phyloP scores from a whole-genome alignment of 2,113 vertebrate genomes.

The Oriolus oriolus region DNA sequence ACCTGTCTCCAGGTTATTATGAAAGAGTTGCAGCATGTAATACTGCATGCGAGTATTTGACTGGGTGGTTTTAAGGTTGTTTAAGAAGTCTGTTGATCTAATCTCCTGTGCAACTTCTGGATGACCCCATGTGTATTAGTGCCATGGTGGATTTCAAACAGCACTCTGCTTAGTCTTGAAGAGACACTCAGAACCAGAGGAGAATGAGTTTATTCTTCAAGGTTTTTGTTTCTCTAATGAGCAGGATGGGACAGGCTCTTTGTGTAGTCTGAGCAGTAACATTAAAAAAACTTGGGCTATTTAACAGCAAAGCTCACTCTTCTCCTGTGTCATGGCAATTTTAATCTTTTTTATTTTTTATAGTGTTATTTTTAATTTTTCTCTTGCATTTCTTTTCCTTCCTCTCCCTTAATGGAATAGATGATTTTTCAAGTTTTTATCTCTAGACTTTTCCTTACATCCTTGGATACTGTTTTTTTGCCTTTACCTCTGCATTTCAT shows the following conservation, averaged over 20 bases:
- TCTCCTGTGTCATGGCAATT: too few relatives aligned
- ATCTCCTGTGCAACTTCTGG: background rate
- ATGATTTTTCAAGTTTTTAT: background rate
- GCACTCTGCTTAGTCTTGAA: background rate
- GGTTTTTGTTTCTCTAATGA: background rate
- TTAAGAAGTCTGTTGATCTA: background rate
- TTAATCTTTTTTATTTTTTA: background rate
- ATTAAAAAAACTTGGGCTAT: too few relatives aligned
- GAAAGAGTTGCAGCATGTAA: background rate
- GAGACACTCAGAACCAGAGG: background rate
- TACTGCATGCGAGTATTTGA: background rate
- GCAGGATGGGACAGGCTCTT: background rate
- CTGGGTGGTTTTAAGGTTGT: background rate
- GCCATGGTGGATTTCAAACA: background rate
- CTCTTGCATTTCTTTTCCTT: background rate
- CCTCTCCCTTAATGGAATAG: background rate
- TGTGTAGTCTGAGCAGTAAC: background rate
- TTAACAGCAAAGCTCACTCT: too few relatives aligned
- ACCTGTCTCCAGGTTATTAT: background rate
- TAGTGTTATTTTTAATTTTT: background rate
- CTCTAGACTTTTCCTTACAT: background rate
- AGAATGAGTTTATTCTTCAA: background rate
- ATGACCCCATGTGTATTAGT: background rate
- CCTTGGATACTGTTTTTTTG: background rate
- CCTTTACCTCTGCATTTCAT: background rate